Conservation (phyloP, 2,888 invertebrate genomes). For the Pomacea canaliculata region DNA sequence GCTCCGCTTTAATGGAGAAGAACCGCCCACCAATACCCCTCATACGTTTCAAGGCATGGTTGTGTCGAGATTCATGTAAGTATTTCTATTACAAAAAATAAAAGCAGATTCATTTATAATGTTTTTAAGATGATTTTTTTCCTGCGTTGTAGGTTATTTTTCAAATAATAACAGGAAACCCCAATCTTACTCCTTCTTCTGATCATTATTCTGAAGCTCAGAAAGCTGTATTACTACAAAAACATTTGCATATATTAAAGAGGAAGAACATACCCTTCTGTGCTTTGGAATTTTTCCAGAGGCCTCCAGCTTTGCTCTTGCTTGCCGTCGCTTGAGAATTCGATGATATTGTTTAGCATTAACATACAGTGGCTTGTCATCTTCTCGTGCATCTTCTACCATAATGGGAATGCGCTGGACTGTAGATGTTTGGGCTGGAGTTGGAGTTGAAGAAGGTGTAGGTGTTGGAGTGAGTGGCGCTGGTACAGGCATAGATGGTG, state of each 20-base stretch:
- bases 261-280: conserved; percentile 78
- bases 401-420: conserved; percentile 33
- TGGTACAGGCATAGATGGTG: conserved; percentile 1
- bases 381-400: conserved; percentile 40
- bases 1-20: conserved; percentile 55
- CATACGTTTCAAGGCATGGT: conserved; percentile 97
- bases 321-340: conserved; percentile 93
- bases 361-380: conserved; percentile 92
- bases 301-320: conserved; percentile 93
- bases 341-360: conserved; percentile 98
- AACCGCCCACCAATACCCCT: conserved; percentile 97
- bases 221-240: no score
- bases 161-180: no score
- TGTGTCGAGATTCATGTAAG: conserved; percentile 95
- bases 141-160: no score
- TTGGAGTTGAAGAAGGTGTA: neutral
- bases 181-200: no score
- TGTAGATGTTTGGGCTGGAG: conserved; percentile 2
- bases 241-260: no score
- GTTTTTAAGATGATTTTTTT: no score
- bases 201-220: no score
- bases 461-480: conserved; percentile 4
- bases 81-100: conserved; percentile 82
- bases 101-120: neutral
- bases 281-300: conserved; percentile 96